phyloP scores from a whole-genome alignment of 2,113 vertebrate species.

The Geothlypis trichas region DNA sequence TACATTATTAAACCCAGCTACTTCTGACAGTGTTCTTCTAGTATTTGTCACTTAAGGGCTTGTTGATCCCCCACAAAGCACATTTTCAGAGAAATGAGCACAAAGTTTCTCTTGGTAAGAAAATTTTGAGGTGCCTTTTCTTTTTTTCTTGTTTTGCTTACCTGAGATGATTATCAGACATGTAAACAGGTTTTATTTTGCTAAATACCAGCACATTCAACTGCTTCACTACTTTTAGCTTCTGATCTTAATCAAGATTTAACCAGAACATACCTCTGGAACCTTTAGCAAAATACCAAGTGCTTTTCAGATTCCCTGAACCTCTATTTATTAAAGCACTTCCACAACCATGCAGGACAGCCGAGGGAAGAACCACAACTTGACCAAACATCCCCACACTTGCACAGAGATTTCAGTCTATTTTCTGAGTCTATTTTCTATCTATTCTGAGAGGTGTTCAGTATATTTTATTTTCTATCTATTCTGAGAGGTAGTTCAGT shows the following conservation, averaged over 20 bases:
- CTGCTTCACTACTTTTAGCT: background rate
- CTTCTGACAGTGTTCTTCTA: background rate
- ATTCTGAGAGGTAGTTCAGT: background rate
- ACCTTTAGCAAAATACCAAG: background rate
- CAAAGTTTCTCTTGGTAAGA: background rate
- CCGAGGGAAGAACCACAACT: background rate
- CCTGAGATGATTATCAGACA: background rate
- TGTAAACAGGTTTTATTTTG: background rate
- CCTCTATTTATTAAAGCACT: background rate
- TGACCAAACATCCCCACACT: background rate
- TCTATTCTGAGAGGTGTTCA: background rate
- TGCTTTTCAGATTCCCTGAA: background rate
- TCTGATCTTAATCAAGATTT: background rate
- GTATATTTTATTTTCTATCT: too few species aligned
- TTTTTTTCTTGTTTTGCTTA: background rate
- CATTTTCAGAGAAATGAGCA: background rate
- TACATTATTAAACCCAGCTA: background rate
- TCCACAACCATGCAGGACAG: background rate
- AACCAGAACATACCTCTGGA: background rate
- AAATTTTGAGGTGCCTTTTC: background rate
- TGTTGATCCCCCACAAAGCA: background rate
- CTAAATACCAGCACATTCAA: background rate
- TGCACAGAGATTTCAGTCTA: background rate
- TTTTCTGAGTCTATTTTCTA: background rate
- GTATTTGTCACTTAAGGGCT: background rate